These are phyloP conservation scores for Toxostoma redivivum DNA, from an alignment of 2,113 vertebrate genomes.

Conservation along the genomic window DNA sequence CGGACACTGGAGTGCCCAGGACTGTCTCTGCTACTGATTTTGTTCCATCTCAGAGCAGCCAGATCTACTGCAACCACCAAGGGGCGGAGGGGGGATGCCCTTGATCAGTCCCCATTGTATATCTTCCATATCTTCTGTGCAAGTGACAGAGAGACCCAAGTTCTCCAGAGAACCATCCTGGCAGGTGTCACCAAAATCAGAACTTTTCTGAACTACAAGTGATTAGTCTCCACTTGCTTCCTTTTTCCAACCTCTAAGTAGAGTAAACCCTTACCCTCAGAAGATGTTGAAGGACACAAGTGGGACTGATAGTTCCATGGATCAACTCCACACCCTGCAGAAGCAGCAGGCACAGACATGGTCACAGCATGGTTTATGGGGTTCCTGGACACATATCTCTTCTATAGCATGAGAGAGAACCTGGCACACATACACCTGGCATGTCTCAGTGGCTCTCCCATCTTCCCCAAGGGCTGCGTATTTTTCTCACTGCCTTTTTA, in stretches of 20 bases:
- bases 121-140: not conserved
- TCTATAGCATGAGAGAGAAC: not conserved
- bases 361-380: not conserved
- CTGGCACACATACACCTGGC: not conserved
- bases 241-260: not conserved
- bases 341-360: not conserved
- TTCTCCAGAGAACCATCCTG: not conserved
- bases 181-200: not conserved
- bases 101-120: not conserved
- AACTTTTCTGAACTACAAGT: not conserved
- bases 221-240: not conserved
- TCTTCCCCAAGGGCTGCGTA: not conserved
- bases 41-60: not conserved
- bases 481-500: not conserved
- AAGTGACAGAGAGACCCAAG: not conserved
- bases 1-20: not conserved
- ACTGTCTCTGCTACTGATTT: not conserved
- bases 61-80: not conserved
- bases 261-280: not conserved
- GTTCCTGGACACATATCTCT: not conserved
- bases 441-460: not conserved
- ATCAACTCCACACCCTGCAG: rapidly evolving
- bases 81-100: not conserved
- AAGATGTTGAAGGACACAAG: not conserved
- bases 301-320: not conserved